Base-by-base conservation (phyloP, 2,888 invertebrate genomes). In the Empis livida region DNA sequence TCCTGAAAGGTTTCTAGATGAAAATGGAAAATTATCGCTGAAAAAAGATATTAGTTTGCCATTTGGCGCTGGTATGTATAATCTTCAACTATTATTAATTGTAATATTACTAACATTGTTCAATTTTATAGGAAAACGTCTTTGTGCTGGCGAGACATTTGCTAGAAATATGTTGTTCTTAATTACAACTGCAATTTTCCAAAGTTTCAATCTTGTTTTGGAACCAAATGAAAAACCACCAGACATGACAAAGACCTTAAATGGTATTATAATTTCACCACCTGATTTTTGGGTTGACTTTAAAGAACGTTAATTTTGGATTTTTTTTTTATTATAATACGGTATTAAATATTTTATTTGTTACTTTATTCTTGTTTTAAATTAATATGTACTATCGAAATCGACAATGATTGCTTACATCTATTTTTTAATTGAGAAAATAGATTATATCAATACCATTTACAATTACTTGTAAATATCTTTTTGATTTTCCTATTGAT, bases 61-160 rank as follows among this genome's bases (percentile, higher is more conserved):
- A 0, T 84, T 84, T 60, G 81, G 83, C 42, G 76, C 77, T 55
- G 82, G 82, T 79, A 62, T 63, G n/a, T n/a, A 57, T 27, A 16
- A 30, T 11, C 13, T 37, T 1, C 9, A 30, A 43, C 31, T 38
- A 32, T 15, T 47, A 27, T 42, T 15, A 32, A 27, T 32, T 16
- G 5, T 8, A 27, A 27, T 27, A 27, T 27, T 27, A 20, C 6
- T 10, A 45, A 45, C n/a, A 40, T n/a, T 14, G 10, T 3, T 45
- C 6, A 41, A 17, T 49, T 48, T 59, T 1, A n/a, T 61, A 77
- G 82, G 83, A 1, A 75, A 77, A 54, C 71, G 84, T 30, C 63
- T 82, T 0, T 84, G 84, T 57, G 76, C 80, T 0, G 84, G 84
- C 0, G 84, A 84, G 62, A 82, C 82, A 0, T 81, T 77, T 59